A percentile compares a stretch with the other conserved stretches of the same genome.
phyloP scores from a whole-genome alignment of 2,888 invertebrate species.

The Drosophila dives region DNA sequence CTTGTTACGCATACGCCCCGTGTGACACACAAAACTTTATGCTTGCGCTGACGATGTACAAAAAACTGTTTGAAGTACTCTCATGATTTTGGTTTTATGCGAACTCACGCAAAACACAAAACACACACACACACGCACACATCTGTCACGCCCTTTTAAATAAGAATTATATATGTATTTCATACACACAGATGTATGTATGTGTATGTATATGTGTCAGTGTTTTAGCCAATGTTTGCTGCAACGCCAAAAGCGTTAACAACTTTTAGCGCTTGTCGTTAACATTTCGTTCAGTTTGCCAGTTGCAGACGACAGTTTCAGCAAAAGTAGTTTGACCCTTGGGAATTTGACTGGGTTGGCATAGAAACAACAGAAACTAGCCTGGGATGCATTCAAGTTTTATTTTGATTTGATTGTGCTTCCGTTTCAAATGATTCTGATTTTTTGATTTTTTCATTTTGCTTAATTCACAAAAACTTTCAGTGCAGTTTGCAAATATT shows the following conservation, averaged over 20 bases:
- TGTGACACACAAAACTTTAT: conserved; percentile 66
- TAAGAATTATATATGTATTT: conserved; percentile 34
- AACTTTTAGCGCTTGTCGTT: conserved; percentile 56
- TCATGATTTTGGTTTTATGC: conserved; percentile 54
- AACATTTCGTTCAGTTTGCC: conserved; percentile 62
- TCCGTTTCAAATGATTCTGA: conserved; percentile 2
- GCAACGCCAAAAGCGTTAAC: conserved; percentile 39
- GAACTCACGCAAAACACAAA: conserved; percentile 21
- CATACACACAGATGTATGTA: neutral
- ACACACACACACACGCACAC: conserved; percentile 6
- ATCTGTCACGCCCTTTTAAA: conserved; percentile 42
- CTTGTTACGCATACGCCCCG: conserved; percentile 73
- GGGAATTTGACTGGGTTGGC: conserved; percentile 49
- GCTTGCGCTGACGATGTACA: conserved; percentile 29
- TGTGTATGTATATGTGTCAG: conserved; percentile 3
- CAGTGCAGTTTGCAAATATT: neutral
- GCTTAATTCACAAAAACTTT: conserved; percentile 1
- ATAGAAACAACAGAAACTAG: conserved; percentile 23
- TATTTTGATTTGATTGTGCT: conserved; percentile 25
- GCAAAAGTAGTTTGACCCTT: conserved; percentile 61
- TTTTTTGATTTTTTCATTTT: conserved; percentile 16
- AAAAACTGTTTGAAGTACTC: conserved; percentile 49
- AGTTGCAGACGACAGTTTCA: conserved; percentile 45
- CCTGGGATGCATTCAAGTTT: conserved; percentile 12
- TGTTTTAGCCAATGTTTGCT: conserved; percentile 28